These are phyloP conservation scores for Agonopterix subpropinquella DNA, from an alignment of 2,888 invertebrate genomes.

Conservation along the genomic window DNA sequence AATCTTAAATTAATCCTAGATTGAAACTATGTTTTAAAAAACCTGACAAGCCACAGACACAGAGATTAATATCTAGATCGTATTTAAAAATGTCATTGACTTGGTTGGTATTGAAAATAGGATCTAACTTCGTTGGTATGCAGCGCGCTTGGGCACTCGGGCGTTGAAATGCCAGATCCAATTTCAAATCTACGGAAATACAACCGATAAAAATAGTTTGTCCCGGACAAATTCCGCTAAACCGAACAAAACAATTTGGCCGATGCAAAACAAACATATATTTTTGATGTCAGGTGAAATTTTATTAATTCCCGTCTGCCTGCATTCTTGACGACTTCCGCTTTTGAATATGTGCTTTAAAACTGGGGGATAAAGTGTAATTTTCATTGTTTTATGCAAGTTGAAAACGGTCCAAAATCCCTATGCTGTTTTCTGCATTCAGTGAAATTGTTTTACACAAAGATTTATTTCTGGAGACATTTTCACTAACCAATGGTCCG, in stretches of 20 bases:
- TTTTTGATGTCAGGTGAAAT: not conserved
- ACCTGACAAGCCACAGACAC: too few species aligned
- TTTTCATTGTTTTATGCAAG: not conserved
- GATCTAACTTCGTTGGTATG: too few species aligned
- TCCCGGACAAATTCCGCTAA: not conserved
- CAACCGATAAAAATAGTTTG: not conserved
- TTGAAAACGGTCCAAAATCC: slow-evolving; percentile 8
- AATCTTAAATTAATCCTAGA: too few species aligned
- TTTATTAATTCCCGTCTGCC: not conserved
- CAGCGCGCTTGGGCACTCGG: too few species aligned
- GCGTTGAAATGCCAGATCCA: not conserved
- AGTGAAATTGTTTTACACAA: not conserved
- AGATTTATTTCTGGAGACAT: too few species aligned
- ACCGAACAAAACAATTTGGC: not conserved
- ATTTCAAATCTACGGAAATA: not conserved
- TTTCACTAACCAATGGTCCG: too few species aligned
- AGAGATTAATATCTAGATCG: too few species aligned
- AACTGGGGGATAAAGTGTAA: too few species aligned
- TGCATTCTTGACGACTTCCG: not conserved
- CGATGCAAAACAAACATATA: not conserved
- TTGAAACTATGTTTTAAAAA: too few species aligned
- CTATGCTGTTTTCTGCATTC: slow-evolving; percentile 1
- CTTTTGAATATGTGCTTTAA: not conserved
- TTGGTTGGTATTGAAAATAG: too few species aligned
- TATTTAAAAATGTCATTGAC: too few species aligned